A percentile compares a stretch with the other conserved stretches of the same genome.
phyloP scores from a whole-genome alignment of 2,888 invertebrate genomes.

The Caenorhabditis macrosperma region DNA sequence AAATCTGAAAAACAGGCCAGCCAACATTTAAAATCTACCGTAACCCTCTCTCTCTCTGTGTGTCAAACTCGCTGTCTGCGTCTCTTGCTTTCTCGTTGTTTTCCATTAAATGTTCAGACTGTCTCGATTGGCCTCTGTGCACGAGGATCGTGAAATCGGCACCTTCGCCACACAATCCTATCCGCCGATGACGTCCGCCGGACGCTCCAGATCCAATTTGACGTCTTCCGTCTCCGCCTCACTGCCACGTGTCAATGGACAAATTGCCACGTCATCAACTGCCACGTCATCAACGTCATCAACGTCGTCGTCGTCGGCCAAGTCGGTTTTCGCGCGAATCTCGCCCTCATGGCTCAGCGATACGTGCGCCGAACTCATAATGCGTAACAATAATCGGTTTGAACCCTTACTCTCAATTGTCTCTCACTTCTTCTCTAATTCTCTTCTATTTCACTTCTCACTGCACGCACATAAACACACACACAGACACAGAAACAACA shows the following conservation, averaged over 20 bases:
- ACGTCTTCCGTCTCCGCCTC: constrained; percentile 20
- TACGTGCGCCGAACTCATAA: constrained; percentile 56
- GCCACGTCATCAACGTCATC: background rate
- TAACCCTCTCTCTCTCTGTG: constrained; percentile 1
- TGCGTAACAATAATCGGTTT: constrained; percentile 62
- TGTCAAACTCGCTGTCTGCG: too few relatives aligned
- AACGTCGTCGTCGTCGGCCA: constrained; percentile 12
- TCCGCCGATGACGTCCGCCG: constrained; percentile 3
- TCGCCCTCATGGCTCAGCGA: constrained; percentile 64
- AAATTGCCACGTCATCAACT: background rate
- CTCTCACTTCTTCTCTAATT: constrained; percentile 24
- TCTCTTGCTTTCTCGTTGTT: too few relatives aligned
- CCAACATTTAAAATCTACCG: too few relatives aligned
- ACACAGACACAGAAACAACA: constrained; percentile 6
- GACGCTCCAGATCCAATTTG: constrained; percentile 29
- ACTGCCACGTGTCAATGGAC: too few relatives aligned
- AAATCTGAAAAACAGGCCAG: too few relatives aligned
- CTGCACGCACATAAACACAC: background rate
- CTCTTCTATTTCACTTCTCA: constrained; percentile 13
- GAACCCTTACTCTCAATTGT: constrained; percentile 15
- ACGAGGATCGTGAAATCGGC: constrained; percentile 29
- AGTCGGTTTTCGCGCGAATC: constrained; percentile 67
- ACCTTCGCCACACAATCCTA: constrained; percentile 23
- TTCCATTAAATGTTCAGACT: constrained; percentile 8
- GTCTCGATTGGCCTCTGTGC: constrained; percentile 35